These are phyloP conservation scores for Cliona cf. orientalis DNA, from an alignment of 37 sponge, comb jelly and placozoan species.

Conservation along the genomic window DNA sequence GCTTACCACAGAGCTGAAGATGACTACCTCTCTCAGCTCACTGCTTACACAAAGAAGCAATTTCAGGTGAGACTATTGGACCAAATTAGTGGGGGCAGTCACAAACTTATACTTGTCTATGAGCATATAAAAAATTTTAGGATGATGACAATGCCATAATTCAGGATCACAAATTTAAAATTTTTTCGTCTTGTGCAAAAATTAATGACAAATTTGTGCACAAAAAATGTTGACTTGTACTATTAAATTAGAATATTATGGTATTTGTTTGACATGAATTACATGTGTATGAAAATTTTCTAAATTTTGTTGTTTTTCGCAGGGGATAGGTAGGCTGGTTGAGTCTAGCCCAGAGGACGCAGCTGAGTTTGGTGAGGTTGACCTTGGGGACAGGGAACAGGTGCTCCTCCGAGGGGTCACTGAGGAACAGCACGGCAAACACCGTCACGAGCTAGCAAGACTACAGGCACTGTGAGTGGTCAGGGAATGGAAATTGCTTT, in stretches of 20 bases:
- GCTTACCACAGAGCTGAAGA: slow-evolving; percentile 45
- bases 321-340: slow-evolving; percentile 33
- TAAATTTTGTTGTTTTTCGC: too few species aligned
- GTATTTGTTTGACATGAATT: too few species aligned
- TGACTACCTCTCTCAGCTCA: slow-evolving; percentile 48
- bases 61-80: slow-evolving; percentile 51
- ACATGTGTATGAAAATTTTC: too few species aligned
- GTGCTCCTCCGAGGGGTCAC: slow-evolving; percentile 34
- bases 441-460: slow-evolving; percentile 46
- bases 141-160: too few species aligned
- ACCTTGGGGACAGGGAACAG: slow-evolving; percentile 8
- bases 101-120: too few species aligned
- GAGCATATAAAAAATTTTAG: too few species aligned
- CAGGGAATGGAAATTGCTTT: too few species aligned
- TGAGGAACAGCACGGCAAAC: slow-evolving; percentile 20
- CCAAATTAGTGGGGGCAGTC: too few species aligned
- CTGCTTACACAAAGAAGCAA: slow-evolving; percentile 66
- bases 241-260: too few species aligned
- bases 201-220: background rate
- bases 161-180: too few species aligned
- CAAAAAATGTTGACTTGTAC: background rate
- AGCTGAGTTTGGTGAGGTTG: slow-evolving; percentile 14
- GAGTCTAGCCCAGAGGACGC: background rate
- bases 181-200: background rate
- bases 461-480: slow-evolving; percentile 58